Evolutionary conservation across 2,113 vertebrate genomes (phyloP).

Genomic region (Nannospalax galili): DNA sequence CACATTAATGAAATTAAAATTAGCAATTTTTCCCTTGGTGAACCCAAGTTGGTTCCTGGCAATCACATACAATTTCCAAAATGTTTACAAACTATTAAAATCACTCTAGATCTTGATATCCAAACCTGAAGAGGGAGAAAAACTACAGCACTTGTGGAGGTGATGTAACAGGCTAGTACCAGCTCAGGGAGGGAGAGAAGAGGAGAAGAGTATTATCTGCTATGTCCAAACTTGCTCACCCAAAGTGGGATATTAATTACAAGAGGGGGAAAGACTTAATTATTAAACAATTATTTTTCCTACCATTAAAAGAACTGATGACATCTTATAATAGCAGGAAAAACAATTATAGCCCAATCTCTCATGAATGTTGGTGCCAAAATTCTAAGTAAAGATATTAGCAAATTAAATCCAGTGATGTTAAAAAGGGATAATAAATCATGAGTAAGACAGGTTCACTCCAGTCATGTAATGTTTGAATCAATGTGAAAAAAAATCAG

Average conservation of each 20-base stretch:
- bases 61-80: background rate
- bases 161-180: background rate
- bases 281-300: constrained; percentile 58
- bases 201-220: background rate
- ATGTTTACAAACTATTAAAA: constrained; percentile 41
- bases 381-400: constrained; percentile 44
- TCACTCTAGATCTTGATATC: constrained; percentile 13
- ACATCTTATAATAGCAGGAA: constrained; percentile 47
- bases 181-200: background rate
- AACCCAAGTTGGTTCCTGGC: background rate
- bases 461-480: background rate
- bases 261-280: constrained; percentile 49
- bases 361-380: constrained; percentile 30
- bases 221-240: constrained; percentile 39
- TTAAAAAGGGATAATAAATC: constrained; percentile 5
- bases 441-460: constrained; percentile 27
- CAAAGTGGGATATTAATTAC: constrained; percentile 37
- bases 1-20: background rate
- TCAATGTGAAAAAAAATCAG: constrained; percentile 29
- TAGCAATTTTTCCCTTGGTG: background rate
- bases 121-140: constrained; percentile 28
- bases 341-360: constrained; percentile 47
- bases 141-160: background rate
- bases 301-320: constrained; percentile 43
- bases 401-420: constrained; percentile 29